These are phyloP conservation scores for Gryllus longicercus DNA, from an alignment of 2,888 invertebrate species.

Conservation along the genomic window DNA sequence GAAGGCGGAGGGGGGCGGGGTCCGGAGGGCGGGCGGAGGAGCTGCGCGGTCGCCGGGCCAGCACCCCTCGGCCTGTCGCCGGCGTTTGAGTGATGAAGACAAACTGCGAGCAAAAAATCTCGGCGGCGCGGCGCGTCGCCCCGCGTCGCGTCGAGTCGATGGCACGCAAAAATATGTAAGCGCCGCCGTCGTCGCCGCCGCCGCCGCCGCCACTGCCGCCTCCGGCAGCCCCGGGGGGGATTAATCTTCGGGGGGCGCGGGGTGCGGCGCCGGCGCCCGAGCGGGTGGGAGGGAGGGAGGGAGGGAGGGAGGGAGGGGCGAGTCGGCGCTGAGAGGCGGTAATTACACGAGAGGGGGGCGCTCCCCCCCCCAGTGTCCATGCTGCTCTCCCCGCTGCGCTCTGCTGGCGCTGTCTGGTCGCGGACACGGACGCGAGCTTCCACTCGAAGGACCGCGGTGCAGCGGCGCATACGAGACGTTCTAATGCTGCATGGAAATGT, in stretches of 20 bases:
- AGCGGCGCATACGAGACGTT: too few species aligned
- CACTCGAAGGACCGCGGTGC: too few species aligned
- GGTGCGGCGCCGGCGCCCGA: neutral
- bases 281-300: too few species aligned
- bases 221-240: constrained; percentile 5
- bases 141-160: neutral
- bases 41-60: neutral
- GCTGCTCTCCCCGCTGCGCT: too few species aligned
- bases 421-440: too few species aligned
- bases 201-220: neutral
- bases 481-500: too few species aligned
- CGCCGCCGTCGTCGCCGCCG: neutral
- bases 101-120: constrained; percentile 17
- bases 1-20: too few species aligned
- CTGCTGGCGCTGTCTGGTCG: too few species aligned
- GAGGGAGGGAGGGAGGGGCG: neutral
- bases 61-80: neutral
- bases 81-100: constrained; percentile 9
- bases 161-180: constrained; percentile 17
- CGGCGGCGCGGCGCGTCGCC: neutral
- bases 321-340: neutral
- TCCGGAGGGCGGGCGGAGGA: too few species aligned
- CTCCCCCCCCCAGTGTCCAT: too few species aligned
- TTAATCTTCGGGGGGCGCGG: neutral
- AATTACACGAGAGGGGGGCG: neutral